Evolutionary conservation across 2,113 vertebrate species (phyloP).

Genomic region (Prinia subflava): DNA sequence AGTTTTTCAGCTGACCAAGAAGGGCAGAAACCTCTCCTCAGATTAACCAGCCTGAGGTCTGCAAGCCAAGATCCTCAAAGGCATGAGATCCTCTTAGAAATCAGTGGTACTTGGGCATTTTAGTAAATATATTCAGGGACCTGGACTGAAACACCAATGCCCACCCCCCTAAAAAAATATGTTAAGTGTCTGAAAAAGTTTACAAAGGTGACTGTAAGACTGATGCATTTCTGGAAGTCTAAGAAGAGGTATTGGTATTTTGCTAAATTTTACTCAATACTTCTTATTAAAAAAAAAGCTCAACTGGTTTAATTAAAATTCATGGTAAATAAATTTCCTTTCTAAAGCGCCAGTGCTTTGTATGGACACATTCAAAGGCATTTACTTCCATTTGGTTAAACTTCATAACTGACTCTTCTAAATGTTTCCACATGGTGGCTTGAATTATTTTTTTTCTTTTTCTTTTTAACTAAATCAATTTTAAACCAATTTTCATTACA

Average conservation of each 20-base stretch:
- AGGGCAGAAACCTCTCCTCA: background rate
- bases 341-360: background rate
- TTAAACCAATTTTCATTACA: conserved; percentile 57
- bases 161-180: background rate
- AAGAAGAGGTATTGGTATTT: background rate
- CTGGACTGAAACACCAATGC: background rate
- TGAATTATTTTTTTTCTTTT: background rate
- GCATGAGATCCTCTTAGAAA: background rate
- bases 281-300: background rate
- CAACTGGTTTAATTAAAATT: conserved; percentile 31
- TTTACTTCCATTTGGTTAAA: conserved; percentile 39
- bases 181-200: background rate
- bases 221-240: background rate
- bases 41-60: background rate
- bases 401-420: conserved; percentile 38
- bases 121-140: background rate
- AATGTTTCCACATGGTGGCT: conserved; percentile 58
- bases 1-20: background rate
- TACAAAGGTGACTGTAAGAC: background rate
- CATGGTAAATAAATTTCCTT: background rate
- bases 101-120: background rate
- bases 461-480: conserved; percentile 48
- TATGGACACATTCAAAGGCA: background rate
- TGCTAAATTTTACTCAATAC: background rate
- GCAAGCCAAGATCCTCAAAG: background rate